Conservation (phyloP, 2,888 invertebrate species). For the Galeruca laticollis region DNA sequence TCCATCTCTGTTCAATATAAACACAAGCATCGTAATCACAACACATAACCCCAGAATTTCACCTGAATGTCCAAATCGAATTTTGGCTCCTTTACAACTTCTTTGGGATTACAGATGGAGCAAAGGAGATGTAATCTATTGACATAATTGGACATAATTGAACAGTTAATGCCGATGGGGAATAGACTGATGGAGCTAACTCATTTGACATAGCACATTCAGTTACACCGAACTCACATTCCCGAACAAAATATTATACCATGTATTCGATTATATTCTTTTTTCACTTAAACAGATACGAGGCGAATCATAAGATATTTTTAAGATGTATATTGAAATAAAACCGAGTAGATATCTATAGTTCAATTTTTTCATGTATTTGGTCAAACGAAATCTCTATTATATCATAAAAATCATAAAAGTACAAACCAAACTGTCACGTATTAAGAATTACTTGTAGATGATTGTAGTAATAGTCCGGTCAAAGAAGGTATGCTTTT, state of each 20-base stretch:
- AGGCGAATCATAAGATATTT: background rate
- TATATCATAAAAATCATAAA: background rate
- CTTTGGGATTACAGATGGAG: conserved; percentile 56
- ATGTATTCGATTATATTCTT: background rate
- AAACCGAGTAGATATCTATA: background rate
- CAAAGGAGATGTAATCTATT: conserved; percentile 53
- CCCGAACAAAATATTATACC: background rate
- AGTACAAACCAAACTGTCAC: too few relatives aligned
- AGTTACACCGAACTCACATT: background rate
- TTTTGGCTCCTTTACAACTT: conserved; percentile 58
- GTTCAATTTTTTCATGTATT: too few relatives aligned
- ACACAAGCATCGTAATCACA: conserved; percentile 57
- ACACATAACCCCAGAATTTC: conserved; percentile 51
- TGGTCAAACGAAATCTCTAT: background rate
- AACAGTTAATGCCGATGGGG: conserved; percentile 53
- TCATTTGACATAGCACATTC: conserved; percentile 40
- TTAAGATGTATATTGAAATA: too few relatives aligned
- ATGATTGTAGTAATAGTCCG: too few relatives aligned
- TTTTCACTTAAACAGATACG: background rate
- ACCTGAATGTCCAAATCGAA: conserved; percentile 53
- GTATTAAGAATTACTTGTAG: too few relatives aligned
- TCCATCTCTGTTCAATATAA: conserved; percentile 34
- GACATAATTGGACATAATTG: conserved; percentile 59
- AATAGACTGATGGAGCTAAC: conserved; percentile 39
- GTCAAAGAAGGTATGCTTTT: too few relatives aligned